Percentiles rank a stretch among this genome's conserved stretches.
These are phyloP conservation scores for Mactromeris polynyma DNA, from an alignment of 2,888 invertebrate genomes.

Conservation along the genomic window DNA sequence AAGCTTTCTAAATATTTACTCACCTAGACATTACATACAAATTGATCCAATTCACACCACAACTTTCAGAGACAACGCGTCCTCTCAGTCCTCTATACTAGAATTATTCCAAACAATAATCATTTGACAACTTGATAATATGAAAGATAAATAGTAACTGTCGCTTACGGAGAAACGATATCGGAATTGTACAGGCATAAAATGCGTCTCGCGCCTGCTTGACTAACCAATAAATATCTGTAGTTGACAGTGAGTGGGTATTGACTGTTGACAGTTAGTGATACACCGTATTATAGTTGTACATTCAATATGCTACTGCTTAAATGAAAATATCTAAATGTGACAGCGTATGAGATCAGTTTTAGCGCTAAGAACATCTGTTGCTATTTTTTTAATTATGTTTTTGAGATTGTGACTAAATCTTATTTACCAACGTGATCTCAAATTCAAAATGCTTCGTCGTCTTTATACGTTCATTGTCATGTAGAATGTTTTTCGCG, in stretches of 20 bases:
- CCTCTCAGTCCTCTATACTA: neutral
- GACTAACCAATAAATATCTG: neutral
- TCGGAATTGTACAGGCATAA: neutral
- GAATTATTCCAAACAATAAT: slow-evolving; percentile 1
- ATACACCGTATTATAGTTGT: too few relatives aligned
- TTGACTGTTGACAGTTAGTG: neutral
- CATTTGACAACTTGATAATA: neutral
- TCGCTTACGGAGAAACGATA: neutral
- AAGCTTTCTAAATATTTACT: neutral
- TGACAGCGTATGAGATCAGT: too few relatives aligned
- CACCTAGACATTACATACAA: neutral
- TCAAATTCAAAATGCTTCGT: too few relatives aligned
- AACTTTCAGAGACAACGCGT: neutral
- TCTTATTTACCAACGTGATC: too few relatives aligned
- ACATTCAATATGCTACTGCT: too few relatives aligned
- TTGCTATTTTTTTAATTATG: too few relatives aligned
- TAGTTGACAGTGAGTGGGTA: neutral
- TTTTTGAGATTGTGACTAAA: too few relatives aligned
- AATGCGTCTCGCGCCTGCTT: neutral
- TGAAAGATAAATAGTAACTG: slow-evolving; percentile 1
- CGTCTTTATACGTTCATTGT: too few relatives aligned
- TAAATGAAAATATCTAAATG: too few relatives aligned
- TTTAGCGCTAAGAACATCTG: too few relatives aligned
- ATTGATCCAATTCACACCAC: neutral
- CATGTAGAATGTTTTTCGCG: too few relatives aligned